Evolutionary conservation across 2,797 vertebrate genomes (phyloP), one percentile per base, ranked within the genome.

Genomic region (Gouania willdenowi): DNA sequence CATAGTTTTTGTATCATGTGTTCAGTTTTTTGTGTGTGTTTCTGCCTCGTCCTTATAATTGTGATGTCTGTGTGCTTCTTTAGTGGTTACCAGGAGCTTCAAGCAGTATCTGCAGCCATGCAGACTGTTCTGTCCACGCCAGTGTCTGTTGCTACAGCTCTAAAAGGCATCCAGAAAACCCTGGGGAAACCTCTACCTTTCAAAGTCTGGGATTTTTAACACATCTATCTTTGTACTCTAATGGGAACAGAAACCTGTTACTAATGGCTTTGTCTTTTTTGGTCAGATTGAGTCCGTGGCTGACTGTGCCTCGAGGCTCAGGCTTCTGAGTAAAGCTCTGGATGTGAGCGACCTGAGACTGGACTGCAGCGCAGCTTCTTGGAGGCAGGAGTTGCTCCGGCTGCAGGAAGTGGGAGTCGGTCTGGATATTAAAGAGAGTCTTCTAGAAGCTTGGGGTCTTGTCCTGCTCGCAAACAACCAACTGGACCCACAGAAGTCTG

Each of bases 171-270:
- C 32, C 97, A 98, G 79, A 97, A 94, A 42, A 88, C 84, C 15
- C 75, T 97, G 20, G 94, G 96, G 31, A 95, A 90, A 74, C 88
- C 92, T 0, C 84, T 98, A 55, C 95, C 97, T 2, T 97, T 94
- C 73, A 99, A 99, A 94, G 96, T 98, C 75, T 8, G 48, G 6
- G 28, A 13, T 36, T 6, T 16, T 8, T 4, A 8, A 19, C 19
- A 5, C 4, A 20, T 2, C 2, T 6, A 6, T 6, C 19, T 19
- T 4, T 4, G 3, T 6, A 20, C 6, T 19, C 20, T 4, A 4
- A 6, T 1, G 20, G 19, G 6, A n/a, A n/a, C n/a, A n/a, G n/a
- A n/a, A n/a, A n/a, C n/a, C n/a, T n/a, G n/a, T n/a, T n/a, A n/a
- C n/a, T n/a, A n/a, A n/a, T n/a, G n/a, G n/a, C n/a, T n/a, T n/a